Base-by-base conservation (phyloP, 2,113 vertebrate species). In the Gadus chalcogrammus region DNA sequence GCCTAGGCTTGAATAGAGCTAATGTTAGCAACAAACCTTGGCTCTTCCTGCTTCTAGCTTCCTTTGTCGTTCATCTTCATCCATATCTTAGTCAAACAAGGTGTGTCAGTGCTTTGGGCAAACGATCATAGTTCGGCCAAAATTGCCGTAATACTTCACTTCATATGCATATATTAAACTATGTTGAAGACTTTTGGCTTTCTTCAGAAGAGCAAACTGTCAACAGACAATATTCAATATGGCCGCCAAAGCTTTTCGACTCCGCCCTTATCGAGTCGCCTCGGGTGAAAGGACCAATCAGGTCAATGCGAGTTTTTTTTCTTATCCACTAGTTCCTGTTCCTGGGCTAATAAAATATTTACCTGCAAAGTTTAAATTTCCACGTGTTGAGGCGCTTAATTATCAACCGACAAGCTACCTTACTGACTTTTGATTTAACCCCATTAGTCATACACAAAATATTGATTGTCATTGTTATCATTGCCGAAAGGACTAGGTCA, bases 11-110 rank as follows among this genome's bases (percentile, higher is more conserved):
- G 17, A 17, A 42, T 60, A 67, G 74, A 71, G 53, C 48, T 65
- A 70, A 71, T 71, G 24, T 67, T 69, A 78, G 73, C 70, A 65
- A 90, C 91, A 81, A 89, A 97, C 95, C 96, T 94, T 95, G 4
- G 93, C 94, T 88, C 93, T 90, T 28, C 93, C 95, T 1, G 89
- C 93, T 79, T 95, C 94, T 83, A 95, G 42, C 76, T 96, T 95
- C 73, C 76, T 87, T 82, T 89, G 91, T 20, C 91, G 87, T 74
- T 92, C 88, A 20, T 93, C 90, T 72, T 90, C 89, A 69, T 95
- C 94, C 95, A 95, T 95, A 16, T 62, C 77, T 70, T 8, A 53
- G 62, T 17, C 66, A n/a, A 55, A 82, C 72, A 15, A 2, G 31
- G 78, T 69, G 35, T 74, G 71, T 61, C 63, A 69, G 55, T 11